phyloP scores from a whole-genome alignment of 2,113 vertebrate genomes.

The Paradisaea rubra region DNA sequence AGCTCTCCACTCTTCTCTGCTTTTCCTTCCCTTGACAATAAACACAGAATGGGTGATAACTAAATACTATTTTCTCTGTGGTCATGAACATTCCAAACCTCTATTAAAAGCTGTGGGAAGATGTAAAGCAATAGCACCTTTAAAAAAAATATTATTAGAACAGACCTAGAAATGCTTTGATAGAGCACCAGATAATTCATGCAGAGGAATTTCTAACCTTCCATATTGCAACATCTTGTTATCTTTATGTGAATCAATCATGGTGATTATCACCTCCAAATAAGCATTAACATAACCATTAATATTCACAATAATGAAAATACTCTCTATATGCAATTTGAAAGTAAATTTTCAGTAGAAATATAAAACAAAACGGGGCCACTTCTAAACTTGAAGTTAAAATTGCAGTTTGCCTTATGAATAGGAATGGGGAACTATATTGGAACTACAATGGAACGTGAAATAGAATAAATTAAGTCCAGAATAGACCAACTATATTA shows the following conservation, averaged over 20 bases:
- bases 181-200: not conserved
- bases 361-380: not conserved
- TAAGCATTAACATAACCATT: not conserved
- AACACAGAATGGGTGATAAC: not conserved
- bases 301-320: not conserved
- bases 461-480: not conserved
- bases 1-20: not conserved
- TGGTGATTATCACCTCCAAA: not conserved
- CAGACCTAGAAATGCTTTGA: not conserved
- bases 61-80: not conserved
- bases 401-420: not conserved
- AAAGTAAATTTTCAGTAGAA: not conserved
- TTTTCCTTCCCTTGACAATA: not conserved
- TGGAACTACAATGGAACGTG: not conserved
- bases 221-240: not conserved
- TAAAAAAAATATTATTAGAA: not conserved
- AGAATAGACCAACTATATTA: not conserved
- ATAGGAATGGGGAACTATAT: not conserved
- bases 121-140: not conserved
- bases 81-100: not conserved
- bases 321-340: not conserved
- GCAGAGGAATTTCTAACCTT: not conserved
- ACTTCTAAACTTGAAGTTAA: not conserved
- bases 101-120: not conserved
- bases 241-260: not conserved